These are phyloP conservation scores for Drosophila emarginata DNA, from an alignment of 2,888 invertebrate genomes.

Conservation along the genomic window DNA sequence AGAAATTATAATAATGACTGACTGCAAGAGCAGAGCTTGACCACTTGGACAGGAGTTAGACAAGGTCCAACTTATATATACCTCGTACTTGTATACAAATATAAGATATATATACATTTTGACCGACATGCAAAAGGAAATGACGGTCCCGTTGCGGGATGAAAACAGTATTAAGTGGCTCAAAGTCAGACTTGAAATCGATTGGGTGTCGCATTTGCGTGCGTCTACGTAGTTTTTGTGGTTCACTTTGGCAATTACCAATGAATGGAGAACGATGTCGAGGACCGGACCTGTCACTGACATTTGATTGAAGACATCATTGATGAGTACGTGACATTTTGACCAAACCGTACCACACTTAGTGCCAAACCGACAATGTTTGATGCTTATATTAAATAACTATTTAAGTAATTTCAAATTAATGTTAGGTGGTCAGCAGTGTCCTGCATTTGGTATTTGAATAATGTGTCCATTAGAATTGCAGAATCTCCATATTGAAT, in stretches of 20 bases:
- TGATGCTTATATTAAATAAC: constrained; percentile 51
- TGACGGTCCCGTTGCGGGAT: constrained; percentile 36
- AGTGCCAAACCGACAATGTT: constrained; percentile 40
- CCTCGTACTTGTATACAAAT: not conserved
- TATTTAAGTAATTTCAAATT: constrained; percentile 59
- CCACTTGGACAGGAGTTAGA: constrained; percentile 22
- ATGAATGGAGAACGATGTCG: constrained; percentile 33
- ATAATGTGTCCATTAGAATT: constrained; percentile 29
- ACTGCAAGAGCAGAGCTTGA: constrained; percentile 38
- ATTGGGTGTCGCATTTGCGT: constrained; percentile 61
- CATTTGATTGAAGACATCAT: constrained; percentile 55
- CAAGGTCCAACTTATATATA: not conserved
- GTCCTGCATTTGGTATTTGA: constrained; percentile 1
- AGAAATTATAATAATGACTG: constrained; percentile 79
- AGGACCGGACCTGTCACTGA: constrained; percentile 31
- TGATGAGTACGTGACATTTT: constrained; percentile 62
- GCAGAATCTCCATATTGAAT: constrained; percentile 45
- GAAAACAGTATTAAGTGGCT: constrained; percentile 77
- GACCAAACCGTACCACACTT: constrained; percentile 40
- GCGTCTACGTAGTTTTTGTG: constrained; percentile 56
- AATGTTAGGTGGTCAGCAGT: constrained; percentile 28
- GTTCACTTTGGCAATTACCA: constrained; percentile 62
- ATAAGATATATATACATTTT: not conserved
- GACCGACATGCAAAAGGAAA: not conserved
- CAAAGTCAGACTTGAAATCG: constrained; percentile 75